Evolutionary conservation across 2,113 vertebrate species (phyloP), one percentile per base, ranked within the genome.

Genomic region (Actenoides lindsayi): DNA sequence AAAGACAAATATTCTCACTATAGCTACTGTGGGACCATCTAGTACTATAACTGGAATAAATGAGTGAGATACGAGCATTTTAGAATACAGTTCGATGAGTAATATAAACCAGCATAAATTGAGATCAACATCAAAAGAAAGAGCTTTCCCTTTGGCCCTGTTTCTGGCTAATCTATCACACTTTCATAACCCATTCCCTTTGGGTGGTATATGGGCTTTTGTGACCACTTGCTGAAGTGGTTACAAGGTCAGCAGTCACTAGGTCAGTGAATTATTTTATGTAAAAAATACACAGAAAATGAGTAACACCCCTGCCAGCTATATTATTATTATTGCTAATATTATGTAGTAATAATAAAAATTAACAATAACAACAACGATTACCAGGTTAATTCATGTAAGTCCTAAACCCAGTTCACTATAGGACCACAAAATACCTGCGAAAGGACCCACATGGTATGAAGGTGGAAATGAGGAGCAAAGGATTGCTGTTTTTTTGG

Each of bases 291-390:
- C 63, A 4, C 1, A 60, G 50, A 44, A 77, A 50, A 28, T 6
- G 0, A 63, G 54, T 35, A 78, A 9, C 6, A 9, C 2, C 17
- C 7, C 6, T 5, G 48, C 15, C 4, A 56, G 54, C 4, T 28
- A 11, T 57, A 9, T 33, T 17, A 37, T 27, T 1, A 23, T 13
- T 44, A 42, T 33, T 24, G 5, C 2, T 15, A 44, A 39, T 46
- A 10, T 15, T 30, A 9, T 9, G 19, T 33, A 50, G 41, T 13
- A 16, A 54, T 48, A 50, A 68, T 10, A 73, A 73, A 54, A 39
- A 62, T 23, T 25, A 76, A n/a, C 16, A 82, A 9, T 9, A 76
- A 41, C 9, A 75, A 12, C 8, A 28, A 71, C 23, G 6, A 30
- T 4, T 3, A 54, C 9, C 9, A 50, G 19, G 10, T 39, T 71